A percentile compares a stretch with the other conserved stretches of the same genome.
Conservation (phyloP, 2,888 invertebrate genomes). For the Pimpla rufipes region DNA sequence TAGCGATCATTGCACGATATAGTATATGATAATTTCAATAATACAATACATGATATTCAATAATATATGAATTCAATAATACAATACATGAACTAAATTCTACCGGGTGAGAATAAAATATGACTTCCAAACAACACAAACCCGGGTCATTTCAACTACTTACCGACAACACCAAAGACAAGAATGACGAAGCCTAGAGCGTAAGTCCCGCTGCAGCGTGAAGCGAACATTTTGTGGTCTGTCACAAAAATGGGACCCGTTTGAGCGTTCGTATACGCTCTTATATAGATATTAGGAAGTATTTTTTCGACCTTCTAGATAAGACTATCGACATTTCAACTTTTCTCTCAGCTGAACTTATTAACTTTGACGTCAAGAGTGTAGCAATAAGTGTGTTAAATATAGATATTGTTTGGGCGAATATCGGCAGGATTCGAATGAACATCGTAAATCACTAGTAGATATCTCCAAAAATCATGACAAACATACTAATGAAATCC, state of each 20-base stretch:
- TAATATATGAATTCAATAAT: neutral
- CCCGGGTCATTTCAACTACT: constrained; percentile 7
- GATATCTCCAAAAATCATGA: neutral
- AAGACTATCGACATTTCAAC: neutral
- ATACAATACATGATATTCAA: too few species aligned
- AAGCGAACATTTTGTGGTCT: constrained; percentile 36
- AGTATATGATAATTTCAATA: neutral
- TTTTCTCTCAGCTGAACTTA: constrained; percentile 1
- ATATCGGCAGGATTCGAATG: neutral
- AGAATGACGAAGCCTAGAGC: constrained; percentile 17
- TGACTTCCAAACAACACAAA: too few species aligned
- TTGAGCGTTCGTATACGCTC: neutral
- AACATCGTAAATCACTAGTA: neutral
- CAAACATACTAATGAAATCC: neutral
- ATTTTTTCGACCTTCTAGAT: neutral
- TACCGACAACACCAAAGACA: constrained; percentile 14
- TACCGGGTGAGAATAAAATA: too few species aligned
- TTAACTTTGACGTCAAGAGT: constrained; percentile 3
- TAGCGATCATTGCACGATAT: neutral
- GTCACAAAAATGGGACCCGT: neutral
- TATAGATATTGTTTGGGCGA: neutral
- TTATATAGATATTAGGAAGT: constrained; percentile 6
- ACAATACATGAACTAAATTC: neutral
- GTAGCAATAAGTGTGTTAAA: neutral
- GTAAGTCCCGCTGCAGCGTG: neutral